Conservation (phyloP, 2,797 vertebrate genomes). For the Parotocinclus haroldoi region DNA sequence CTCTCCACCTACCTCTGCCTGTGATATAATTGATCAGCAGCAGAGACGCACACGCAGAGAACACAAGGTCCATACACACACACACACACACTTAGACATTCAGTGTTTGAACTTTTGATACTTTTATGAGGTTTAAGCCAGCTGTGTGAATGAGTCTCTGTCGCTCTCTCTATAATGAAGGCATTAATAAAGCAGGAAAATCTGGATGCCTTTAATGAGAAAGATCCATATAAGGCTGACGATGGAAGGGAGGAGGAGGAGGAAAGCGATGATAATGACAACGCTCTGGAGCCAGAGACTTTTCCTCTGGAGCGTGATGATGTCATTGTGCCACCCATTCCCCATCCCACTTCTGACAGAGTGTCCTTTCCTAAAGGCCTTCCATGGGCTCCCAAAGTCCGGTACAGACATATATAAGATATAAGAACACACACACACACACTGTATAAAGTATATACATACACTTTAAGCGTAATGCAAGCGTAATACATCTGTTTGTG, state of each 20-base stretch:
- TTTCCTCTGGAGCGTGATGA: conserved; percentile 93
- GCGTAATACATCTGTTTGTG: not conserved
- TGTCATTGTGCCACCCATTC: conserved; percentile 88
- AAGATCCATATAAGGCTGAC: conserved; percentile 93
- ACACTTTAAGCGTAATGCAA: not conserved
- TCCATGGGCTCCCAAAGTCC: conserved; percentile 97
- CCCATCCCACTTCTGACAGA: conserved; percentile 85
- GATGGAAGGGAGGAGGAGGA: conserved; percentile 94
- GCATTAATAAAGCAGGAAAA: conserved; percentile 96
- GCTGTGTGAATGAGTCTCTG: not conserved
- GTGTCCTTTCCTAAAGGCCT: conserved; percentile 92
- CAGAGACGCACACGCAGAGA: conserved; percentile 92
- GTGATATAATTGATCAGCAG: conserved; percentile 96
- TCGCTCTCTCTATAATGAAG: conserved; percentile 57
- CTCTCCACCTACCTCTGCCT: conserved; percentile 92
- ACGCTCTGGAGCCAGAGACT: conserved; percentile 85
- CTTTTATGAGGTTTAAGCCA: not conserved
- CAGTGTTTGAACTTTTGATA: too few relatives aligned
- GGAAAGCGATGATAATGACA: conserved; percentile 92
- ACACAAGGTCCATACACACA: conserved; percentile 78
- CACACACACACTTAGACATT: not conserved
- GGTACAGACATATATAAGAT: conserved; percentile 69
- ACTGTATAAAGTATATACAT: not conserved
- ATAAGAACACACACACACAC: too few relatives aligned
- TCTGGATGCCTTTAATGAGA: conserved; percentile 93